Evolutionary conservation across 2,797 vertebrate species (phyloP), one percentile per base, ranked within the genome.

Genomic region (Oreochromis grahami): DNA sequence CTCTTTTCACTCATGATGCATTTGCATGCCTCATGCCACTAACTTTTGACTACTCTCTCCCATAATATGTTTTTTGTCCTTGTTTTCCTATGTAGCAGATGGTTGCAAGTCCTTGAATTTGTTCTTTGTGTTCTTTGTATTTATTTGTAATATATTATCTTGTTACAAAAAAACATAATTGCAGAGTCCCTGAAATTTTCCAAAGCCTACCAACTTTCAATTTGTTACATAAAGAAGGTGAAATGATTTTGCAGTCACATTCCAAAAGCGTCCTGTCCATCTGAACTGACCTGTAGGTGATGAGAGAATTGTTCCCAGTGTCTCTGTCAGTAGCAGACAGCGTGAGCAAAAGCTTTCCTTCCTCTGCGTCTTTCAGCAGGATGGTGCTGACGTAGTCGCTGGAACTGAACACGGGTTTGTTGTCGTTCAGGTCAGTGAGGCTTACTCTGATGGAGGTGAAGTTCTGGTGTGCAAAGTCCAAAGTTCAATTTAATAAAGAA

Each of bases 351-450:
- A 91, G 50, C 1, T 50, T 58, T 79, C 97, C 96, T 29, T 91
- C 86, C 80, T 91, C 82, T 1, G 94, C 94, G 1, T 95, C 92
- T n/a, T 93, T 95, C 83, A 96, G 81, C 17, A 2, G 88, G 58
- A 97, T 1, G 0, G 50, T 94, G 85, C 82, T 88, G 0, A 86
- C 87, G 85, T 96, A 97, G 17, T 82, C 87, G 11, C 84, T 53
- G 79, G 90, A 80, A 2, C 89, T 95, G 85, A 97, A 97, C 86
- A 77, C 85, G 0, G 97, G 97, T 19, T 24, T 52, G 82, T 97
- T 97, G 83, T 97, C 97, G 3, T 97, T 97, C 77, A 96, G 32
- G 38, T 97, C 97, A 1, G 84, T 53, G 19, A 97, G 65, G 1
- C 48, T 91, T 79, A 97, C 84, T 36, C 48, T 94, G 88, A 97